Percentiles rank a stretch among this genome's conserved stretches.
These are phyloP conservation scores for Polyploca ridens DNA, from an alignment of 2,888 invertebrate species.

Conservation along the genomic window DNA sequence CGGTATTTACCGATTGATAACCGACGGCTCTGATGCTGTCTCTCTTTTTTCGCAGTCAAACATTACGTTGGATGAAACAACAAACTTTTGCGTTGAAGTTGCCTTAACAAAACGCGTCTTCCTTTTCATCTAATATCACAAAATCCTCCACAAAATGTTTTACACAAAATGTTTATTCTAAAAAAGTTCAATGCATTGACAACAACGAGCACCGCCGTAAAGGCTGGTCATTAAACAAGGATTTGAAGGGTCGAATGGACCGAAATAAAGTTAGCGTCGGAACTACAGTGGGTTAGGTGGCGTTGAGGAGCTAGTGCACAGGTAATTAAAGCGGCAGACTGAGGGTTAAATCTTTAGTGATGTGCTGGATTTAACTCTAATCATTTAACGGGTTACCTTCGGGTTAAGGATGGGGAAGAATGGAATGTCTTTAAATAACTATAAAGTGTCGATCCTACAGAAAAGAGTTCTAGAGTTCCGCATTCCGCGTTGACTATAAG, in stretches of 20 bases:
- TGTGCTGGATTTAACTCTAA: slow-evolving; percentile 1
- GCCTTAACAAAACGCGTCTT: neutral
- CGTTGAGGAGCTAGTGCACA: slow-evolving; percentile 60
- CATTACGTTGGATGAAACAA: too few species aligned
- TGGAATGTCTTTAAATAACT: neutral
- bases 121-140: slow-evolving; percentile 9
- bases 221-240: slow-evolving; percentile 80
- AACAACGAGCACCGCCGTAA: slow-evolving; percentile 37
- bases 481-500: too few species aligned
- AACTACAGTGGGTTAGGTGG: slow-evolving; percentile 41
- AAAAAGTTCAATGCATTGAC: slow-evolving; percentile 31
- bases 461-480: too few species aligned
- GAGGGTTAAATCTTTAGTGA: slow-evolving; percentile 55
- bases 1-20: too few species aligned
- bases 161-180: too few species aligned
- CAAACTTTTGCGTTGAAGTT: too few species aligned
- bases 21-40: too few species aligned
- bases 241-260: slow-evolving; percentile 79
- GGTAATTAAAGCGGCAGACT: slow-evolving; percentile 66
- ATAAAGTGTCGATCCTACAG: too few species aligned
- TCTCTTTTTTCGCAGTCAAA: too few species aligned
- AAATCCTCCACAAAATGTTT: too few species aligned
- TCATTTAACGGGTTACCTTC: slow-evolving; percentile 13
- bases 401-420: slow-evolving; percentile 6
- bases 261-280: slow-evolving; percentile 76